A percentile compares a stretch with the other conserved stretches of the same genome.
phyloP scores from a whole-genome alignment of 2,888 invertebrate genomes.

The Antheraea yamamai region DNA sequence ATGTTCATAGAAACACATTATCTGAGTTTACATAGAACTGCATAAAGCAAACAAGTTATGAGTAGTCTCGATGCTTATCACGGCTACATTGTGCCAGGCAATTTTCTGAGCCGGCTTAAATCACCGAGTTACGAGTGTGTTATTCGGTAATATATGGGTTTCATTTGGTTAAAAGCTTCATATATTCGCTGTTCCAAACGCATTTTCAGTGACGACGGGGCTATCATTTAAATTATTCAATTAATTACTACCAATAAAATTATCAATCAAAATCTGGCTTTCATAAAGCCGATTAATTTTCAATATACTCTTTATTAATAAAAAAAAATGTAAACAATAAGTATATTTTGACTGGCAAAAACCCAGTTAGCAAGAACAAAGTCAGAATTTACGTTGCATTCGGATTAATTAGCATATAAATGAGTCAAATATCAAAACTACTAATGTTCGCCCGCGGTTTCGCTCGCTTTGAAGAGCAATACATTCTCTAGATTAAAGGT shows the following conservation, averaged over 20 bases:
- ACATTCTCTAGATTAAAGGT: too few species aligned
- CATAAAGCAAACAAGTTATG: conserved; percentile 60
- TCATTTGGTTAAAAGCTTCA: conserved; percentile 80
- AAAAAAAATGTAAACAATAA: not conserved
- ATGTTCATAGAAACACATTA: conserved; percentile 49
- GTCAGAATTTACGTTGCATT: not conserved
- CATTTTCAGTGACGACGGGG: conserved; percentile 58
- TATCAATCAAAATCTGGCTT: conserved; percentile 52
- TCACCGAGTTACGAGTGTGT: conserved; percentile 69
- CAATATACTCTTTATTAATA: not conserved
- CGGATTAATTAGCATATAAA: not conserved
- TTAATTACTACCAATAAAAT: conserved; percentile 55
- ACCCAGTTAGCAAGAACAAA: not conserved
- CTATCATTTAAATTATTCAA: conserved; percentile 66
- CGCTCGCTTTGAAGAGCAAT: too few species aligned
- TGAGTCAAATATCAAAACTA: not conserved
- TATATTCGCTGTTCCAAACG: conserved; percentile 66
- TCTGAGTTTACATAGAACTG: conserved; percentile 53
- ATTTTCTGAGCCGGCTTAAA: conserved; percentile 71
- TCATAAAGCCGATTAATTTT: conserved; percentile 40
- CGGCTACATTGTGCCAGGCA: conserved; percentile 64
- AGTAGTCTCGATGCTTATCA: conserved; percentile 55
- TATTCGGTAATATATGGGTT: conserved; percentile 74
- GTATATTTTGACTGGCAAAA: not conserved
- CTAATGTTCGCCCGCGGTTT: too few species aligned